phyloP scores from a whole-genome alignment of 2,888 invertebrate genomes.

The Harmothoe impar region DNA sequence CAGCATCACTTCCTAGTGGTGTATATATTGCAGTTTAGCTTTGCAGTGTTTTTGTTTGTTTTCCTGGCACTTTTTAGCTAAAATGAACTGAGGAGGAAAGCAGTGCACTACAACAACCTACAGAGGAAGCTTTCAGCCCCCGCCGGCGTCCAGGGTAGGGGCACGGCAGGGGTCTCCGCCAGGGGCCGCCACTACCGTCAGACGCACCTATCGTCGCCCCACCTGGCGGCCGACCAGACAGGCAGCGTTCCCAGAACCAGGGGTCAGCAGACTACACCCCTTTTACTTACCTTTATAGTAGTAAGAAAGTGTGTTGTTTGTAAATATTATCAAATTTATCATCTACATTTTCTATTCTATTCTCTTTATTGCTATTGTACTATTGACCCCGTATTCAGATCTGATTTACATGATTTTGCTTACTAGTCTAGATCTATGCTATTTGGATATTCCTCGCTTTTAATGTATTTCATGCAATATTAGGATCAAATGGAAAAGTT shows the following conservation, averaged over 20 bases:
- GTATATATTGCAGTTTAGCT: background rate
- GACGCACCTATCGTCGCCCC: background rate
- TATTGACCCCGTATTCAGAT: too few species aligned
- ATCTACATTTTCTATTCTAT: too few species aligned
- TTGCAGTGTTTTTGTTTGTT: conserved; percentile 1
- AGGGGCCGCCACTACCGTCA: conserved; percentile 24
- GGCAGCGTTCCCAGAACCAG: conserved; percentile 1
- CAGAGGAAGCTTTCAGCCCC: conserved; percentile 25
- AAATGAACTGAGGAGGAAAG: conserved; percentile 30
- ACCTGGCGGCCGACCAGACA: background rate
- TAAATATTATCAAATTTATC: too few species aligned
- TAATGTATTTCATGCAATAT: too few species aligned
- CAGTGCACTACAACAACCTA: conserved; percentile 10
- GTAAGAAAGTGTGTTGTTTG: too few species aligned
- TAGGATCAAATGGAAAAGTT: too few species aligned
- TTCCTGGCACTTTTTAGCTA: conserved; percentile 13
- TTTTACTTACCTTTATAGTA: background rate
- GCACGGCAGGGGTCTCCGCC: background rate
- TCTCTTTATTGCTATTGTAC: too few species aligned
- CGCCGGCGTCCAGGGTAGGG: background rate
- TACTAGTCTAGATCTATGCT: too few species aligned
- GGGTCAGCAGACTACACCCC: background rate
- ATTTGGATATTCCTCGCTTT: too few species aligned
- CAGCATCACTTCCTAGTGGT: too few species aligned
- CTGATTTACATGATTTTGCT: too few species aligned